Evolutionary conservation across 2,888 invertebrate species (phyloP).

Genomic region (Cantharis lateralis): DNA sequence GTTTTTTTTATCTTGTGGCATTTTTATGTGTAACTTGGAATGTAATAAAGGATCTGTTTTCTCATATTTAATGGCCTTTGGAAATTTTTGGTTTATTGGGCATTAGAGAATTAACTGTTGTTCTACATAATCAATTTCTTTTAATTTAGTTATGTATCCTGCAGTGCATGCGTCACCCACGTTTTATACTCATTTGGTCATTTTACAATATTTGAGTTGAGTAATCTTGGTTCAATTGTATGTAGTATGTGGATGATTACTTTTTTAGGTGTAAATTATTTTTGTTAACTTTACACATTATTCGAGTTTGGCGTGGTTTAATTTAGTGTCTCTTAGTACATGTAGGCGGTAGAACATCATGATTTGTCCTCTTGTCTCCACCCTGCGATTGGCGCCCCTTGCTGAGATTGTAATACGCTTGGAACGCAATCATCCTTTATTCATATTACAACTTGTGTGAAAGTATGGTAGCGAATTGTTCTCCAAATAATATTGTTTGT

Average conservation of each 20-base stretch:
- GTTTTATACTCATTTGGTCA: background rate
- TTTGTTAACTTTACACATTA: background rate
- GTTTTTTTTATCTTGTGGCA: background rate
- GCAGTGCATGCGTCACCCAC: background rate
- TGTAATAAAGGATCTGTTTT: background rate
- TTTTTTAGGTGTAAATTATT: constrained; percentile 4
- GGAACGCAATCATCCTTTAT: constrained; percentile 53
- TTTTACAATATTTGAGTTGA: background rate
- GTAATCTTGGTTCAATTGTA: background rate
- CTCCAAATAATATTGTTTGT: constrained; percentile 27
- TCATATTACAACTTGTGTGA: constrained; percentile 44
- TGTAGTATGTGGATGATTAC: background rate
- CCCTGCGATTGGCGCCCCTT: constrained; percentile 49
- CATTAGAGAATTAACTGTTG: background rate
- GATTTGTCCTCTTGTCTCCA: constrained; percentile 48
- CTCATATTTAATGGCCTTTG: background rate
- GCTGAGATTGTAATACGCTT: constrained; percentile 45
- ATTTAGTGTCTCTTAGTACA: constrained; percentile 17
- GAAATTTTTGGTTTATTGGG: background rate
- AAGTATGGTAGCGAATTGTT: constrained; percentile 21
- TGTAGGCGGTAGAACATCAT: constrained; percentile 33
- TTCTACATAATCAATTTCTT: background rate
- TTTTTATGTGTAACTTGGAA: background rate
- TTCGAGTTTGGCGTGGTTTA: constrained; percentile 17
- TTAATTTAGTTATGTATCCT: background rate